These are phyloP conservation scores for Sceloporus tristichus DNA, from an alignment of 2,113 vertebrate genomes.

Conservation along the genomic window DNA sequence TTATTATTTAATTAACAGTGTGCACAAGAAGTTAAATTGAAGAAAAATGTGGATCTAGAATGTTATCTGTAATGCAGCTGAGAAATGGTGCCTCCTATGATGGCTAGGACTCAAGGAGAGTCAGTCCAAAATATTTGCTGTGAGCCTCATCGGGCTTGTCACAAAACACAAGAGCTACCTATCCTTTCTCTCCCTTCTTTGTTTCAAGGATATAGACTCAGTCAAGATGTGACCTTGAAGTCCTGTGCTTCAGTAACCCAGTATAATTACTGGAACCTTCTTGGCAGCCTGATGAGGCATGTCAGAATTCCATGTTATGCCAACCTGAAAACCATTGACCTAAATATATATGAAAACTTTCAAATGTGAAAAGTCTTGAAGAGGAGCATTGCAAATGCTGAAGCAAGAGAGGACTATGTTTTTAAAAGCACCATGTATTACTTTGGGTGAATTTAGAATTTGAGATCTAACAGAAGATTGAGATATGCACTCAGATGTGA, in stretches of 20 bases:
- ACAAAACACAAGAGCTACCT: background rate
- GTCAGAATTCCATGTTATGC: constrained; percentile 3
- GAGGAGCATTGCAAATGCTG: background rate
- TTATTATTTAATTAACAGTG: no score
- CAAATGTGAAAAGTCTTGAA: constrained; percentile 5
- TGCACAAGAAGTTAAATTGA: no score
- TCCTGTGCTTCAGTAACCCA: background rate
- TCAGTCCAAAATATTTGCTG: no score
- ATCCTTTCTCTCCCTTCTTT: background rate
- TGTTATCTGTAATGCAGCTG: no score
- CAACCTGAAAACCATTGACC: background rate
- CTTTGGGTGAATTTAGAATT: constrained; percentile 27
- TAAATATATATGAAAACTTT: background rate
- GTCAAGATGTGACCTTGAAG: background rate
- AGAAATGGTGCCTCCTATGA: no score
- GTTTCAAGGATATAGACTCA: background rate
- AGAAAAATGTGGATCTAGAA: no score
- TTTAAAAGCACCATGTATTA: constrained; percentile 10
- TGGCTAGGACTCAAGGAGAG: no score
- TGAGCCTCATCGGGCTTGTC: background rate
- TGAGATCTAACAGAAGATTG: fast-evolving
- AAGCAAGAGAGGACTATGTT: background rate
- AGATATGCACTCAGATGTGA: constrained; percentile 41
- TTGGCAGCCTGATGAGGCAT: constrained; percentile 13
- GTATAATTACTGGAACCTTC: constrained; percentile 1